Evolutionary conservation across 1,140 invertebrate species (phyloP), one percentile per base, ranked within the genome.

Genomic region (Nixonia krombeini): DNA sequence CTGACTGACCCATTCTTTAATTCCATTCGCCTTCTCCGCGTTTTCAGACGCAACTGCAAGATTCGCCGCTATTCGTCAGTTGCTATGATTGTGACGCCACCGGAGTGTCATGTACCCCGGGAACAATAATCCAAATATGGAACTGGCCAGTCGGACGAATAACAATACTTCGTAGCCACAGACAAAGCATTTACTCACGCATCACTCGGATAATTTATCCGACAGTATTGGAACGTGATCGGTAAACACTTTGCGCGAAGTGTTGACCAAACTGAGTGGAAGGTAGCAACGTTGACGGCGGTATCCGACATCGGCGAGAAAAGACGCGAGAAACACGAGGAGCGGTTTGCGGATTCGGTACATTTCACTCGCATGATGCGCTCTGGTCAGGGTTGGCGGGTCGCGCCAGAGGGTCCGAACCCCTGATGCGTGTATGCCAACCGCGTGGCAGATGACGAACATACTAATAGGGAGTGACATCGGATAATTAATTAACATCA

Each of bases 401-500:
- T n/a, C 10, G 6, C 3, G 7, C 10, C 2, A 1, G 6, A 23
- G 26, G 47, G 38, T 15, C 29, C 42, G 59, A 42, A 52, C 26
- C 29, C 15, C 12, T 40, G 58, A 40, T 55, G 53, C 55, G 42
- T 45, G 42, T 29, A 29, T 10, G 42, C 42, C 42, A 29, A 29
- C 23, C 42, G 10, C 42, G 38, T 77, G 70, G 71, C 69, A 68
- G 62, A 74, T 76, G 75, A 79, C 75, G 75, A 75, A 74, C 51
- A 69, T 69, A 64, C 72, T 76, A 75, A 71, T 74, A 66, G 74
- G 49, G 70, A 76, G 61, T 79, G 76, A 76, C 76, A 74, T 73
- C 70, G 58, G 72, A 65, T 79, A 74, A 79, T 79, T 79, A 79
- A 79, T 79, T 79, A 79, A 66, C 73, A 77, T 72, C 72, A 76